Percentiles rank a stretch among this genome's conserved stretches.
phyloP scores from a whole-genome alignment of 2,888 invertebrate genomes.

The Patella pellucida region DNA sequence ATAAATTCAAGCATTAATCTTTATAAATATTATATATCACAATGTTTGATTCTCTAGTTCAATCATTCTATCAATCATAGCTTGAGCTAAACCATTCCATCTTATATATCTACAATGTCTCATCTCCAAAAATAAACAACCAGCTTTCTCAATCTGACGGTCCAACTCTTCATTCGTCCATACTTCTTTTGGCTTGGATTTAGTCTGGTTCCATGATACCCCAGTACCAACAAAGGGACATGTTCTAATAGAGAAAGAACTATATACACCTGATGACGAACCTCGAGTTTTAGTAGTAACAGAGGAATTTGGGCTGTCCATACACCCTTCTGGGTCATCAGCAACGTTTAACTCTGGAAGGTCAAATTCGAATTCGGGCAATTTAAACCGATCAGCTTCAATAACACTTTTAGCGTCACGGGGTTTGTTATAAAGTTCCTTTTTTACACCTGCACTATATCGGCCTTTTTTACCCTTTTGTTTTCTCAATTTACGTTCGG shows the following conservation, averaged over 20 bases:
- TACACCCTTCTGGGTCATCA: background rate
- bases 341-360: background rate
- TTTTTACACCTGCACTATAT: background rate
- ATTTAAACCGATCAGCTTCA: background rate
- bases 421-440: background rate
- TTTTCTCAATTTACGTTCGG: constrained; percentile 19
- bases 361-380: background rate
- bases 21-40: background rate
- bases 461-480: background rate
- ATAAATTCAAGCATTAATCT: too few species aligned
- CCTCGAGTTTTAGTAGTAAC: background rate
- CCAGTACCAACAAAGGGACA: background rate
- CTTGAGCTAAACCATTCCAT: constrained; percentile 19
- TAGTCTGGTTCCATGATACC: constrained; percentile 15
- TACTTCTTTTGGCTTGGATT: background rate
- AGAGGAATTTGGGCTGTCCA: background rate
- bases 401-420: background rate
- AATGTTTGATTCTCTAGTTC: constrained; percentile 15
- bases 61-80: constrained; percentile 16
- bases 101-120: constrained; percentile 21
- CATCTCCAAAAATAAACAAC: constrained; percentile 20
- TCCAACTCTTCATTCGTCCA: constrained; percentile 20
- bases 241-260: background rate
- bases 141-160: background rate
- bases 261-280: too few species aligned